Base-by-base conservation (phyloP, 2,888 invertebrate genomes). In the Pseudoips prasinana region DNA sequence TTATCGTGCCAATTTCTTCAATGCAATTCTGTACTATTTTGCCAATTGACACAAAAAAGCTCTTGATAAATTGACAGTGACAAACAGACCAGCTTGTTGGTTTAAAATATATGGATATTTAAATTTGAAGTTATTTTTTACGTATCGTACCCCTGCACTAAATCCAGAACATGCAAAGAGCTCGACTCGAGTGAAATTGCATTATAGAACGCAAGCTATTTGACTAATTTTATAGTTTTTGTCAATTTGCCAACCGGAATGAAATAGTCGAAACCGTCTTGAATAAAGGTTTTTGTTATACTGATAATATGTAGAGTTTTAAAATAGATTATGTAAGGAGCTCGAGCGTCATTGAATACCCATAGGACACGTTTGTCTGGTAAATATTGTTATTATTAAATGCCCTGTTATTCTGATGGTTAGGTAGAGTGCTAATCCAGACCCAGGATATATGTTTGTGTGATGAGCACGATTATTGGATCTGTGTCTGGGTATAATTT, bases 221-320 rank as follows among this genome's bases (percentile, higher is more conserved):
- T 42, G 39, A 47, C 40, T 27, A 46, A 56, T 37, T 39, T 47
- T 57, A 53, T 48, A 34, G 39, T 30, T 48, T 38, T 33, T 53
- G 58, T 42, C 46, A 39, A 41, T 38, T 33, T 50, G 56, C 59
- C 58, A 58, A 52, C 43, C 37, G 39, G 46, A 58, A 53, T 41
- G 37, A 34, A 46, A 48, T 38, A 42, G 36, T 39, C 29, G 32
- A 41, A 31, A 33, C 29, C 29, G 34, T 40, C 32, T 42, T 36
- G 37, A 44, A 42, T 29, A 22, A 19, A 19, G 31, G 25, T 32
- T 9, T 10, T 0, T 4, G 7, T 25, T 33, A 7, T 17, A 9
- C 10, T 17, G 8, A 1, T 20, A 5, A 23, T 7, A 22, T 7
- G n/a, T 29, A 8, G 8, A 26, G 25, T 23, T 5, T 23, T 23